Conservation (phyloP, 2,888 invertebrate species). For the Meloe dianella region DNA sequence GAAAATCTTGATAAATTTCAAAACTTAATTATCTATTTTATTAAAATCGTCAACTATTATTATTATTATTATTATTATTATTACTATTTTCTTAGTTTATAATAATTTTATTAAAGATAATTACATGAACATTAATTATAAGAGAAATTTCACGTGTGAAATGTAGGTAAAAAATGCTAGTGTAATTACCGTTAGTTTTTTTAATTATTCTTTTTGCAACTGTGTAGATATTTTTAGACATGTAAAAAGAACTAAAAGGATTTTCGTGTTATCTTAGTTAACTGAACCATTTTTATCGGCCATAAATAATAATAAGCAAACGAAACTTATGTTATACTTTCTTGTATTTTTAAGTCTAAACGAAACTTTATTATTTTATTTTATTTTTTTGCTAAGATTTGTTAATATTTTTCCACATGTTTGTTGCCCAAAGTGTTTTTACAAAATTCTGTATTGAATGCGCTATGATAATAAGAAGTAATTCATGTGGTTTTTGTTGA, state of each 20-base stretch:
- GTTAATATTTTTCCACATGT: too few relatives aligned
- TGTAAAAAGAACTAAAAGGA: background rate
- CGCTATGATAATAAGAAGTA: too few relatives aligned
- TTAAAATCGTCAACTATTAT: conserved; percentile 18
- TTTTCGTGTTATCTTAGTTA: background rate
- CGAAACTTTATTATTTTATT: background rate
- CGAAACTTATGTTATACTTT: background rate
- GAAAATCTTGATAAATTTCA: conserved; percentile 10
- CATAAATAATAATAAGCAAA: background rate
- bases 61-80: conserved; percentile 11
- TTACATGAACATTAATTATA: background rate
- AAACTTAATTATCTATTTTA: conserved; percentile 14
- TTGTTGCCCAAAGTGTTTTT: too few relatives aligned
- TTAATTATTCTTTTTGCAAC: background rate
- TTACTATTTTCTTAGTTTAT: background rate
- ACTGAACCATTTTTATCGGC: background rate
- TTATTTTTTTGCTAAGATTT: too few relatives aligned
- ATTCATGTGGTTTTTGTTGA: too few relatives aligned
- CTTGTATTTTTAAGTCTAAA: background rate
- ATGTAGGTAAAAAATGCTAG: background rate
- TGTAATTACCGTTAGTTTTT: background rate
- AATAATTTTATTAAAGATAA: conserved; percentile 8
- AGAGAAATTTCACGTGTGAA: background rate
- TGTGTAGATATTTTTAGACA: too few relatives aligned
- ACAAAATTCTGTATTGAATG: too few relatives aligned